Evolutionary conservation across 2,113 vertebrate species (phyloP).

Genomic region (Alexandromys fortis): DNA sequence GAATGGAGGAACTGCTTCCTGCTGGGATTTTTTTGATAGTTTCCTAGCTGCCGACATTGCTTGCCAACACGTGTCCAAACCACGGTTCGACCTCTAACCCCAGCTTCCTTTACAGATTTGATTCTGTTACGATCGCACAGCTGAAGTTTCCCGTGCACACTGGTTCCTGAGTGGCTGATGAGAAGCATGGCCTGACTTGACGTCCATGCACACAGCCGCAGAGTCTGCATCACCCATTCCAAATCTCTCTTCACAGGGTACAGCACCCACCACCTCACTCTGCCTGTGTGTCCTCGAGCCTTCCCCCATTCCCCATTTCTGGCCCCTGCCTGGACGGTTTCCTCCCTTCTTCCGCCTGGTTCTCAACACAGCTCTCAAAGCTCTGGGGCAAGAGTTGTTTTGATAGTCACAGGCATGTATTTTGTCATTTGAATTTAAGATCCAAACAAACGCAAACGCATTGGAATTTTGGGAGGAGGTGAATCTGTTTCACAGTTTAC

Average conservation of each 20-base stretch:
- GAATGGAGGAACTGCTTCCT: not conserved
- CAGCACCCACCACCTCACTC: not conserved
- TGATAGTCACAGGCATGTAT: no score
- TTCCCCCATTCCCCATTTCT: rapidly evolving
- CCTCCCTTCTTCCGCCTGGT: not conserved
- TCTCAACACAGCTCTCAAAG: not conserved
- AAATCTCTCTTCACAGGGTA: not conserved
- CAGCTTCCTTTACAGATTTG: not conserved
- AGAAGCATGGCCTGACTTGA: rapidly evolving
- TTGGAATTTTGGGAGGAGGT: not conserved
- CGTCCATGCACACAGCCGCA: rapidly evolving
- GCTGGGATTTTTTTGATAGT: not conserved
- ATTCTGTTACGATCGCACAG: not conserved
- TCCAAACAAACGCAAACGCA: no score
- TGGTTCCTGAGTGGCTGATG: not conserved
- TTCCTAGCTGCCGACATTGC: not conserved
- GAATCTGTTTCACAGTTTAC: no score
- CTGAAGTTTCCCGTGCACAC: rapidly evolving
- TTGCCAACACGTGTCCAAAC: not conserved
- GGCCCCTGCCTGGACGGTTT: no score
- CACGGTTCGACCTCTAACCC: not conserved
- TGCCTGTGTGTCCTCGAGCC: not conserved
- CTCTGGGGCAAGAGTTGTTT: no score
- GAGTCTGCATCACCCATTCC: not conserved
- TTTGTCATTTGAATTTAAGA: not conserved